Percentiles rank a stretch among this genome's conserved stretches.
phyloP scores from a whole-genome alignment of 2,113 vertebrate species.

The Calonectris borealis region DNA sequence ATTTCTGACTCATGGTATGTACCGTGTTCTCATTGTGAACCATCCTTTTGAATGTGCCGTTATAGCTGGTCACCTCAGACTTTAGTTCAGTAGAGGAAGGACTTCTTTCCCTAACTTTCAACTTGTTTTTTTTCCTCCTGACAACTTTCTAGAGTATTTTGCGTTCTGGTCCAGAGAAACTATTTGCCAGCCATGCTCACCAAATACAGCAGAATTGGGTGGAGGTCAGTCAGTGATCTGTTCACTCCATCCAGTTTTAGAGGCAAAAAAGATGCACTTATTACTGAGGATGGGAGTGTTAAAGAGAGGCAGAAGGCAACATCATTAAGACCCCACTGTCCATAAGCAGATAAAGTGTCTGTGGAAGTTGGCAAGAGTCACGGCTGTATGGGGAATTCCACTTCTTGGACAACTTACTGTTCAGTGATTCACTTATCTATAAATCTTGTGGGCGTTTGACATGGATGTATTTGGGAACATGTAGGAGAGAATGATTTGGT shows the following conservation, averaged over 20 bases:
- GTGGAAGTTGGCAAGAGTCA: background rate
- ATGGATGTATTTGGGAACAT: background rate
- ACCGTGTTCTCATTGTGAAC: background rate
- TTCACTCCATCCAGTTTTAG: background rate
- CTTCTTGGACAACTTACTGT: background rate
- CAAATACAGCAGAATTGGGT: background rate
- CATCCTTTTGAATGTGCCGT: background rate
- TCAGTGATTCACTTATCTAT: background rate
- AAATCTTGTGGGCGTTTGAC: background rate
- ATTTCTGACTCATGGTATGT: accelerated
- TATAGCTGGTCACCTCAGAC: background rate
- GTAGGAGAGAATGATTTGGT: background rate
- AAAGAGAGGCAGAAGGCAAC: background rate
- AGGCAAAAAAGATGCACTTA: background rate
- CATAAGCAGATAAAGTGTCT: background rate
- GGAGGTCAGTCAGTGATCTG: background rate
- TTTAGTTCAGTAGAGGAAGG: background rate
- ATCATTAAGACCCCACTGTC: background rate
- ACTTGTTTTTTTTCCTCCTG: background rate
- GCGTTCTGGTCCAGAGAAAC: background rate
- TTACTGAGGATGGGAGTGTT: background rate
- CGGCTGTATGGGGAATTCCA: background rate
- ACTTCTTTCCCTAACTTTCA: background rate
- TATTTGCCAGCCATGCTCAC: background rate
- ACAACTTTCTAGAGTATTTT: background rate